Conservation (phyloP, 2,797 vertebrate genomes). For the Threskiornis aethiopicus region DNA sequence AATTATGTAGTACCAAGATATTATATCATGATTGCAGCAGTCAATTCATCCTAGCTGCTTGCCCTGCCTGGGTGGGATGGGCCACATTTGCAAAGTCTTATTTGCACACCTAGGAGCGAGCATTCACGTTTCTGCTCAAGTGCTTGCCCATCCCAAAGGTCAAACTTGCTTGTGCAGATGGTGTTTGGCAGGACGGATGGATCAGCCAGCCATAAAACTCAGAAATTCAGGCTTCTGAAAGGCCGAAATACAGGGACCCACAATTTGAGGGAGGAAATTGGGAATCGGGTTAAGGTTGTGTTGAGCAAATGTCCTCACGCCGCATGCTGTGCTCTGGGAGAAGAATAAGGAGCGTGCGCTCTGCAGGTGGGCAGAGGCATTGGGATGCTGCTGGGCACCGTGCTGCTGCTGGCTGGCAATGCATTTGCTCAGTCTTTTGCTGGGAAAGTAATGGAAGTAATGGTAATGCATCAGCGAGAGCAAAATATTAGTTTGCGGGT, state of each 20-base stretch:
- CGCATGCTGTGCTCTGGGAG: neutral
- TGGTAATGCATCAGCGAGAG: neutral
- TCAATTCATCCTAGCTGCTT: neutral
- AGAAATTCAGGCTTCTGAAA: neutral
- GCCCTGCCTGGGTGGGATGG: neutral
- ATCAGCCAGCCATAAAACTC: neutral
- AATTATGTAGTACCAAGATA: neutral
- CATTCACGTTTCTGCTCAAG: accelerated
- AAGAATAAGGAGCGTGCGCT: neutral
- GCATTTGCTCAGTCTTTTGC: neutral
- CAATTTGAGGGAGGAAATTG: neutral
- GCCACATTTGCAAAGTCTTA: accelerated
- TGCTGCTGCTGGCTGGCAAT: neutral
- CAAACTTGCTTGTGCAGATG: neutral
- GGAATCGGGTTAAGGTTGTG: neutral
- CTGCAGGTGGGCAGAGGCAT: neutral
- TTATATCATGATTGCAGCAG: neutral
- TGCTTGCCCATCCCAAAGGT: neutral
- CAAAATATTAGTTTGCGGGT: neutral
- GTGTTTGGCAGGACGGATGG: neutral
- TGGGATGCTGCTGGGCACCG: neutral
- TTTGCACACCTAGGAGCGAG: accelerated
- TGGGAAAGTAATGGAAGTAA: neutral
- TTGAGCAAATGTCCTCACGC: neutral
- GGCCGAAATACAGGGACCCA: neutral